These are phyloP conservation scores for Ceramica pisi DNA, from an alignment of 2,888 invertebrate genomes.

Conservation along the genomic window DNA sequence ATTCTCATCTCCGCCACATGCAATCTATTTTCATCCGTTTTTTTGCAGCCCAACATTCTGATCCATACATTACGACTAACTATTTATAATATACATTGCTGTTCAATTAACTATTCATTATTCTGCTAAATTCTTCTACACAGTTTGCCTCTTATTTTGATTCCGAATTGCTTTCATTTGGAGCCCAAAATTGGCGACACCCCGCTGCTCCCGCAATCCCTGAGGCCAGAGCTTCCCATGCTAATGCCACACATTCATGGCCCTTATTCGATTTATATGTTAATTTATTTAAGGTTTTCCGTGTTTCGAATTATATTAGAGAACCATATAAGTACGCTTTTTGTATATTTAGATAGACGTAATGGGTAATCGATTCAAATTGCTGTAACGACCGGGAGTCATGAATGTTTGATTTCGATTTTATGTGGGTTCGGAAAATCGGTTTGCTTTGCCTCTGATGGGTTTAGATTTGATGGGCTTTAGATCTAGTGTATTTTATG, in stretches of 20 bases:
- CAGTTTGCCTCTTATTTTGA: background rate
- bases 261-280: conserved; percentile 65
- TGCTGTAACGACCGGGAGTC: conserved; percentile 32
- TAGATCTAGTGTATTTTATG: conserved; percentile 8
- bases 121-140: background rate
- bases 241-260: conserved; percentile 50
- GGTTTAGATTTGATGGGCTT: background rate
- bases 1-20: too few species aligned
- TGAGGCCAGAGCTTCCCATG: conserved; percentile 36
- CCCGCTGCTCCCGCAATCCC: conserved; percentile 36
- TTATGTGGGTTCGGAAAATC: conserved; percentile 32
- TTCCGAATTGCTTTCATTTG: background rate
- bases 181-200: conserved; percentile 19
- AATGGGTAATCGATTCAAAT: conserved; percentile 51
- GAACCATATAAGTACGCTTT: conserved; percentile 49
- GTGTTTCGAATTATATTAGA: conserved; percentile 55
- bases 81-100: too few species aligned
- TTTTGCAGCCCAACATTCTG: too few species aligned
- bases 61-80: too few species aligned
- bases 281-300: conserved; percentile 61
- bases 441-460: conserved; percentile 19
- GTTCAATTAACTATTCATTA: too few species aligned
- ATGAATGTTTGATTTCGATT: conserved; percentile 53
- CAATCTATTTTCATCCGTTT: too few species aligned
- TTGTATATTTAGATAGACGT: conserved; percentile 54